Percentiles rank a stretch among this genome's conserved stretches.
Evolutionary conservation across 2,888 invertebrate species (phyloP).

Genomic region (Synanthedon formicaeformis): DNA sequence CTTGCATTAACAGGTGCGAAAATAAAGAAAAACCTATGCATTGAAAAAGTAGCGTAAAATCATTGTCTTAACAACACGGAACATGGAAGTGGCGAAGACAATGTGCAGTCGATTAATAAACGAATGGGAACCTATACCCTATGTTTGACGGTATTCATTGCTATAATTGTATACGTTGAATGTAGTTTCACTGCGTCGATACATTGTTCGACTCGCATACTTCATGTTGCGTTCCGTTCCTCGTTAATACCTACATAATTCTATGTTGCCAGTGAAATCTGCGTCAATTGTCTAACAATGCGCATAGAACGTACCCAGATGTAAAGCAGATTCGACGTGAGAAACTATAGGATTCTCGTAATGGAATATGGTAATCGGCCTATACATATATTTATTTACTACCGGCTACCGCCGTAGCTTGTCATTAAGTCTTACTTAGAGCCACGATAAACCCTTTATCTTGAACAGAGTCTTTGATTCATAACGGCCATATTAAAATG

Average conservation of each 20-base stretch:
- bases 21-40: slow-evolving; percentile 25
- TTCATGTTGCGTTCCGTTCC: slow-evolving; percentile 32
- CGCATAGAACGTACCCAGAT: slow-evolving; percentile 18
- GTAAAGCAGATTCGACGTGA: slow-evolving; percentile 37
- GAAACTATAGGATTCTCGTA: slow-evolving; percentile 30
- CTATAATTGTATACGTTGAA: slow-evolving; percentile 60
- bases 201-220: slow-evolving; percentile 12
- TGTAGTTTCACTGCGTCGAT: slow-evolving; percentile 56
- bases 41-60: slow-evolving; percentile 44
- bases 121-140: slow-evolving; percentile 55
- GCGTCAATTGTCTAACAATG: slow-evolving; percentile 35
- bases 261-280: slow-evolving; percentile 53
- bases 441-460: neutral
- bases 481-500: neutral
- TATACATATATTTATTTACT: slow-evolving; percentile 14
- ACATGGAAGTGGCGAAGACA: slow-evolving; percentile 55
- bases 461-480: neutral
- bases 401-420: slow-evolving; percentile 20
- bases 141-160: slow-evolving; percentile 47
- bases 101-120: slow-evolving; percentile 54
- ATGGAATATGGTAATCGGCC: slow-evolving; percentile 21
- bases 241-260: slow-evolving; percentile 51
- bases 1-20: slow-evolving; percentile 15
- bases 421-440: slow-evolving; percentile 16
- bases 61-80: slow-evolving; percentile 49